Percentiles rank a stretch among this genome's conserved stretches.
Conservation (phyloP, 2,113 vertebrate genomes). For the Trochalopteron elliotii region DNA sequence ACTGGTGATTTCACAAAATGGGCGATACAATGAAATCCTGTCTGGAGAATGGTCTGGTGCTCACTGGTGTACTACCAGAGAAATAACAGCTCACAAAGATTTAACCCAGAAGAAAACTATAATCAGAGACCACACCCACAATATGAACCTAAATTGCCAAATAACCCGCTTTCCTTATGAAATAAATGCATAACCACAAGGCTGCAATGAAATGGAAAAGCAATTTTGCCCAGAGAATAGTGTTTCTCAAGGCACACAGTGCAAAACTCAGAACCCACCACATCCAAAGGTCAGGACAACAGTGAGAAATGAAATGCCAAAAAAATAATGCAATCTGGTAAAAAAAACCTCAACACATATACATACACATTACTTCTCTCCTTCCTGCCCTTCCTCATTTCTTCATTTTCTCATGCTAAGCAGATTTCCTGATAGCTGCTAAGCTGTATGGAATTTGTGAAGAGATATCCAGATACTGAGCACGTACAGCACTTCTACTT, state of each 20-base stretch:
- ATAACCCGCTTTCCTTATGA: not conserved
- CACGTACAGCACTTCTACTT: not conserved
- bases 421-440: constrained; percentile 47
- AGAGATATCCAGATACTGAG: constrained; percentile 31
- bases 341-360: not conserved
- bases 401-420: constrained; percentile 22
- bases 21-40: not conserved
- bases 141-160: constrained; percentile 25
- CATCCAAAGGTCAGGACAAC: constrained; percentile 18
- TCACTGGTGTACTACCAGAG: not conserved
- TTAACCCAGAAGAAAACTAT: constrained; percentile 21
- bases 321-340: constrained; percentile 10
- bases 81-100: not conserved
- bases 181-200: constrained; percentile 45
- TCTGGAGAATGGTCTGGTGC: not conserved
- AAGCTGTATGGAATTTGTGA: constrained; percentile 26
- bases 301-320: not conserved
- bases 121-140: not conserved
- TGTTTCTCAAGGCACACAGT: constrained; percentile 33
- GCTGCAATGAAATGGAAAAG: constrained; percentile 25
- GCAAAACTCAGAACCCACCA: constrained; percentile 19
- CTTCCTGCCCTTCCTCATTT: not conserved
- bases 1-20: not conserved
- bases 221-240: constrained; percentile 8
- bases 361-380: not conserved